Conservation (phyloP, 2,797 vertebrate species). For the Borostomias antarcticus region DNA sequence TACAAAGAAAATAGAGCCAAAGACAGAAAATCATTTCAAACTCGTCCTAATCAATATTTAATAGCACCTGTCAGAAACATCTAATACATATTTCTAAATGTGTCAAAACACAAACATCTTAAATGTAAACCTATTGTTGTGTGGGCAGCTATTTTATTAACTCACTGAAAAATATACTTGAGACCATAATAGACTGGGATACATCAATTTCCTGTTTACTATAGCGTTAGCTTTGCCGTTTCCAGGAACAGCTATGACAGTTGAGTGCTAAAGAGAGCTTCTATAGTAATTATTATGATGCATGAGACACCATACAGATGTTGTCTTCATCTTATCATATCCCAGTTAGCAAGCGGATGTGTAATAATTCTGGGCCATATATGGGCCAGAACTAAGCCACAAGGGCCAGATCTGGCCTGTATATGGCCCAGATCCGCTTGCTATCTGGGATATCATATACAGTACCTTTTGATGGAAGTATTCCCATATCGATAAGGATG, state of each 20-base stretch:
- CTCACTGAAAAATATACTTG: constrained; percentile 61
- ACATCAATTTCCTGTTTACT: constrained; percentile 59
- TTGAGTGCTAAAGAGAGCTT: constrained; percentile 51
- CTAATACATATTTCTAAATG: constrained; percentile 57
- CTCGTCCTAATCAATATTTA: constrained; percentile 85
- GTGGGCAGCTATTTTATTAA: constrained; percentile 59
- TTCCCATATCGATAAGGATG: no score
- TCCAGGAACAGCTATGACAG: constrained; percentile 50
- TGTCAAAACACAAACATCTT: constrained; percentile 68
- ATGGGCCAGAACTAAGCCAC: no score
- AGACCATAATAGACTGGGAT: constrained; percentile 52
- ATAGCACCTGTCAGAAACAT: constrained; percentile 73
- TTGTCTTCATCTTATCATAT: neutral
- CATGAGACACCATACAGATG: constrained; percentile 51
- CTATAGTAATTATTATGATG: constrained; percentile 59
- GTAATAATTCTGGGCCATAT: no score
- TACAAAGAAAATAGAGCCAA: constrained; percentile 59
- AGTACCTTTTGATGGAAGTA: no score
- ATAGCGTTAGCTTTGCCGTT: constrained; percentile 53
- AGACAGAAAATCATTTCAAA: constrained; percentile 84
- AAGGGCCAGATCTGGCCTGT: no score
- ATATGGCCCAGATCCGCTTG: no score
- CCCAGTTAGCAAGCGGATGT: no score
- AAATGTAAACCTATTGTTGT: constrained; percentile 42
- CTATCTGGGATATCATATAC: no score